Evolutionary conservation across 2,888 invertebrate species (phyloP).

Genomic region (Eupithecia vulgata): DNA sequence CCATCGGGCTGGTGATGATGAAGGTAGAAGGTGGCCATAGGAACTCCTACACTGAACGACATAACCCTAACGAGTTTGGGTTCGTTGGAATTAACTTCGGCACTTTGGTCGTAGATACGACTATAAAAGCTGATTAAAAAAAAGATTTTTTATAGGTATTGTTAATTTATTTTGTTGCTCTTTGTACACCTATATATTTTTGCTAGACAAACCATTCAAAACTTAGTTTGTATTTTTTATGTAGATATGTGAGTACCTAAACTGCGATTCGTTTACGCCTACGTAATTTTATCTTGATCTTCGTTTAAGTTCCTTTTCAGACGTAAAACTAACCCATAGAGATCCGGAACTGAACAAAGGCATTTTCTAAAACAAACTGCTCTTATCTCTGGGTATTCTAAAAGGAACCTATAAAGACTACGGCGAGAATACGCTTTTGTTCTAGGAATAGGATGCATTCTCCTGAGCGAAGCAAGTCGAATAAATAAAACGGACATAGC

Average conservation of each 20-base stretch:
- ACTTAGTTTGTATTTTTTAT: not conserved
- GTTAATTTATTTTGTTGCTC: too few relatives aligned
- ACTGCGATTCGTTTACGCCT: not conserved
- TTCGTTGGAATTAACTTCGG: too few relatives aligned
- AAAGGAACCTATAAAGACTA: conserved; percentile 23
- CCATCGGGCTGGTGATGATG: too few relatives aligned
- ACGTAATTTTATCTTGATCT: not conserved
- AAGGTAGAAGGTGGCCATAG: too few relatives aligned
- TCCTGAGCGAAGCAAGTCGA: conserved; percentile 20
- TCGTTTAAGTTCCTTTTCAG: not conserved
- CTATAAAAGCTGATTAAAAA: too few relatives aligned
- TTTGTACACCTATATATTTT: too few relatives aligned
- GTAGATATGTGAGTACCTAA: not conserved
- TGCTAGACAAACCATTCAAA: too few relatives aligned
- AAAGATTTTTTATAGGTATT: too few relatives aligned
- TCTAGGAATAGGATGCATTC: conserved; percentile 40
- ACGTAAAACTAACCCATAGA: not conserved
- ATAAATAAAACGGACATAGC: conserved; percentile 34
- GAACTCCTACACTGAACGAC: too few relatives aligned
- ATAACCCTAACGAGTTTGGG: too few relatives aligned
- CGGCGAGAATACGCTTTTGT: conserved; percentile 28
- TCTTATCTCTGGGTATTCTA: conserved; percentile 12
- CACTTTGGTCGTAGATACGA: too few relatives aligned
- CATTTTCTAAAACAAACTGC: not conserved
- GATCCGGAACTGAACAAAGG: not conserved